Conservation (phyloP, 1,140 invertebrate genomes). For the Euwallacea fornicatus region DNA sequence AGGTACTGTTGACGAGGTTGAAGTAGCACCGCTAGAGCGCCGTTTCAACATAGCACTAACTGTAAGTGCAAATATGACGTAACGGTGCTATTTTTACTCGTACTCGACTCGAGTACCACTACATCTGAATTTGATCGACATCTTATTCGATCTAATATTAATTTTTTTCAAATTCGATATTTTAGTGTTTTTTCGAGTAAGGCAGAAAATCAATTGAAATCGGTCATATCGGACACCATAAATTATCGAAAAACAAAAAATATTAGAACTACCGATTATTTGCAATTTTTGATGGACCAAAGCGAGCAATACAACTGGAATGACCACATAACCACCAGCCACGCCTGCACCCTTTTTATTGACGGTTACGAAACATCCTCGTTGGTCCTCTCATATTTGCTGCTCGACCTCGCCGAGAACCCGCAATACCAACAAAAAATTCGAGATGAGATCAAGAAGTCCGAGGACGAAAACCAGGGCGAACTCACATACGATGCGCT, state of each 20-base stretch:
- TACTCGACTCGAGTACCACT: not conserved
- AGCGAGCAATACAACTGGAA: constrained; percentile 5
- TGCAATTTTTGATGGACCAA: constrained; percentile 27
- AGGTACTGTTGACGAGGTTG: no score
- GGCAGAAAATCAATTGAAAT: constrained; percentile 3
- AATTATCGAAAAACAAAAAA: constrained; percentile 22
- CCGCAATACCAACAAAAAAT: constrained; percentile 31
- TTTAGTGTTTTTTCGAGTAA: no score
- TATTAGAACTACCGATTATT: constrained; percentile 24
- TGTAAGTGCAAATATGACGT: no score
- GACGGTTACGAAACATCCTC: constrained; percentile 35
- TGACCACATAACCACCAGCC: constrained; percentile 7
- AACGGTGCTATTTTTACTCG: not conserved
- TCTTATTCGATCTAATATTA: no score
- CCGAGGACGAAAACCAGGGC: constrained; percentile 22
- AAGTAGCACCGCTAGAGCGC: no score
- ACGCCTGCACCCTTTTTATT: constrained; percentile 25
- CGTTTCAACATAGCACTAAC: no score
- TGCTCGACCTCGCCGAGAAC: constrained; percentile 22
- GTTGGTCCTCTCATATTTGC: constrained; percentile 11
- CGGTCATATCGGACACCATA: not conserved
- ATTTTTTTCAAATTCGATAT: no score
- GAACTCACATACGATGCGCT: constrained; percentile 28
- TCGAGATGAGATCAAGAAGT: constrained; percentile 19
- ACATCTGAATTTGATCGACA: no score